Evolutionary conservation across 2,113 vertebrate genomes (phyloP).

Genomic region (Odobenus rosmarus): DNA sequence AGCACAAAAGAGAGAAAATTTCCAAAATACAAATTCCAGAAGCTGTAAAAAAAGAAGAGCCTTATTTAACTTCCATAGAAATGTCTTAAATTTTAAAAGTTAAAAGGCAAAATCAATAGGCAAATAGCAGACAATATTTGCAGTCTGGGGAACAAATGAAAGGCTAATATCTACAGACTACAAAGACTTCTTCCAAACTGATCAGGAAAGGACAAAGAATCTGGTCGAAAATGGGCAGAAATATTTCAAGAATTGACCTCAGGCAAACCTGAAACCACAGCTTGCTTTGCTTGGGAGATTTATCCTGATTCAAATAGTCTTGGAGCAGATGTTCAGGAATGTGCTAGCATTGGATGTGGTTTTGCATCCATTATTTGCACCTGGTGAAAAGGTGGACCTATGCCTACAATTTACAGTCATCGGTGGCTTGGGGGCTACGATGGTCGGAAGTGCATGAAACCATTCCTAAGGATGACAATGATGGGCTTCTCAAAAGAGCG

Average conservation of each 20-base stretch:
- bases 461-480: too few relatives aligned
- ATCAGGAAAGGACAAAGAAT: neutral
- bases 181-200: neutral
- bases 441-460: neutral
- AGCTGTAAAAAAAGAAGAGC: neutral
- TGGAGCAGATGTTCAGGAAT: neutral
- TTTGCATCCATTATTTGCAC: too few relatives aligned
- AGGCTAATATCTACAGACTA: neutral
- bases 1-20: neutral
- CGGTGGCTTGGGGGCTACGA: neutral
- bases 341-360: neutral
- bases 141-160: neutral
- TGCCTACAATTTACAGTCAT: too few relatives aligned
- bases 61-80: neutral
- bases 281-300: neutral
- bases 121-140: neutral
- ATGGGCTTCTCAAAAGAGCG: neutral
- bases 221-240: neutral
- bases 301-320: neutral
- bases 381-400: neutral
- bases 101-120: neutral
- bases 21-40: neutral
- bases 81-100: neutral
- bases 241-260: too few relatives aligned
- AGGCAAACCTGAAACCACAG: neutral